Evolutionary conservation across 2,113 vertebrate genomes (phyloP).

Genomic region (Colinus virginianus): DNA sequence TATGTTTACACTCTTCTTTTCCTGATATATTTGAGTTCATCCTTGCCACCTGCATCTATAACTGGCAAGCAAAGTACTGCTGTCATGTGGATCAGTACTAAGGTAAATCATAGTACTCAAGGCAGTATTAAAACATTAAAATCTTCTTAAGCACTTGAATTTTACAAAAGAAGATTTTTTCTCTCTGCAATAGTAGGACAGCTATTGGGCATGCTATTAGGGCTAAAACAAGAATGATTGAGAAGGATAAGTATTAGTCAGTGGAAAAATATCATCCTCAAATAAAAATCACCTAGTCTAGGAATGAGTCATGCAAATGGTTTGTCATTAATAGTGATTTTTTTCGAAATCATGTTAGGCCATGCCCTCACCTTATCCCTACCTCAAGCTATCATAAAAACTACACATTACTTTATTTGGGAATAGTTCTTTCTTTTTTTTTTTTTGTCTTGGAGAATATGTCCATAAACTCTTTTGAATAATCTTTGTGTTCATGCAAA

Average conservation of each 20-base stretch:
- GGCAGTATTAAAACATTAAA: constrained; percentile 15
- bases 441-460: background rate
- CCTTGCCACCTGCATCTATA: background rate
- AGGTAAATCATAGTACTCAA: background rate
- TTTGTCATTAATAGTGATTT: constrained; percentile 58
- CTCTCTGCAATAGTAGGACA: constrained; percentile 40
- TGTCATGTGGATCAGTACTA: rapidly evolving
- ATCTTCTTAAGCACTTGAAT: background rate
- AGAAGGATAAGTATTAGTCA: constrained; percentile 66
- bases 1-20: background rate
- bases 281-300: constrained; percentile 63
- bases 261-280: constrained; percentile 53
- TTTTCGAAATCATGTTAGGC: constrained; percentile 26
- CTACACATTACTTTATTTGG: background rate
- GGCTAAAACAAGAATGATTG: constrained; percentile 31
- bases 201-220: constrained; percentile 55
- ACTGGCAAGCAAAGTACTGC: background rate
- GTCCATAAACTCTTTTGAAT: background rate
- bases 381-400: background rate
- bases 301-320: constrained; percentile 56
- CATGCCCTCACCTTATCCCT: background rate
- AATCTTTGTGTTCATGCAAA: background rate
- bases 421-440: background rate
- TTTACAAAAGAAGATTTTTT: constrained; percentile 8
- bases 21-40: background rate